A percentile compares a stretch with the other conserved stretches of the same genome.
Evolutionary conservation across 2,113 vertebrate genomes (phyloP).

Genomic region (Calonectris borealis): DNA sequence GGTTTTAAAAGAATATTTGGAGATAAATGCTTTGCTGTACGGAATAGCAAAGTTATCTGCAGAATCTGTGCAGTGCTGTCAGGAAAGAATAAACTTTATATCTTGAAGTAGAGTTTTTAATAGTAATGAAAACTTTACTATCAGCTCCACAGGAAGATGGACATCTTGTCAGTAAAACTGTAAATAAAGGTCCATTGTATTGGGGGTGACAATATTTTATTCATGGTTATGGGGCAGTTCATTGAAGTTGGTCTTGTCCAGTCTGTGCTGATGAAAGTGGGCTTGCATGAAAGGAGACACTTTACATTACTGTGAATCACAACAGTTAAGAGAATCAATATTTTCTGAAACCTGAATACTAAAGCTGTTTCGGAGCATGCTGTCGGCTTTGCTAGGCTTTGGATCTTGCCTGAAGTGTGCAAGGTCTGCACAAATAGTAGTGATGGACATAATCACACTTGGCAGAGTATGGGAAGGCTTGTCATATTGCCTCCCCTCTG

Average conservation of each 20-base stretch:
- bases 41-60: background rate
- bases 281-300: background rate
- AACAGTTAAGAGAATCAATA: rapidly evolving
- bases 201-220: background rate
- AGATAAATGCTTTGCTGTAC: background rate
- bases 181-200: background rate
- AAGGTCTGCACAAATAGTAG: background rate
- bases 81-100: background rate
- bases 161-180: background rate
- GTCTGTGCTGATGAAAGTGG: background rate
- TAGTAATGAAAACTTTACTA: background rate
- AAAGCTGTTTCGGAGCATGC: background rate
- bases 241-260: background rate
- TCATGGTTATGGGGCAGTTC: background rate
- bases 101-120: background rate
- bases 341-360: background rate
- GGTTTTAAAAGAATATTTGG: conserved; percentile 19
- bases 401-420: background rate
- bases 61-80: background rate
- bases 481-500: background rate
- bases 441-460: background rate
- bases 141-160: background rate
- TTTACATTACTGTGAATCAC: background rate
- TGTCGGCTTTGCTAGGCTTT: background rate
- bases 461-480: background rate